Evolutionary conservation across 2,888 invertebrate species (phyloP).

Genomic region (Limnephilus auricula): DNA sequence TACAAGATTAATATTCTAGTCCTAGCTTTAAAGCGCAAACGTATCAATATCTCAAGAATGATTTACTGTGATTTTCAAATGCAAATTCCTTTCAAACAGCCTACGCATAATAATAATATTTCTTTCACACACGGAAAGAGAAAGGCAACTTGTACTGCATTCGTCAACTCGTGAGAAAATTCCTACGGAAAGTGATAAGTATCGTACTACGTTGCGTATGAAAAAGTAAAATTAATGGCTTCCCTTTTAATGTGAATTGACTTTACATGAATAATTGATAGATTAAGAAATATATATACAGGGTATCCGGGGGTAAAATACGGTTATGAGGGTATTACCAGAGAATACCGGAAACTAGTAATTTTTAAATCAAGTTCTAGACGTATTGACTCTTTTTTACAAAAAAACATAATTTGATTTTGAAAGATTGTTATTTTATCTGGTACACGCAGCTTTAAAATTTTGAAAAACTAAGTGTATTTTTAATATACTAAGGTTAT

Average conservation of each 20-base stretch:
- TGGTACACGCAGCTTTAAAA: no score
- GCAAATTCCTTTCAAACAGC: background rate
- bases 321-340: no score
- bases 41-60: background rate
- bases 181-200: slow-evolving; percentile 29
- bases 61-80: background rate
- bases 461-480: no score
- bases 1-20: no score
- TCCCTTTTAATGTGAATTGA: background rate
- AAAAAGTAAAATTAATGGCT: slow-evolving; percentile 5
- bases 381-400: no score
- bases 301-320: no score
- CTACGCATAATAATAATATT: slow-evolving; percentile 5
- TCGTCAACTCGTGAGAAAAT: slow-evolving; percentile 15
- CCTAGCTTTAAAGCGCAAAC: background rate
- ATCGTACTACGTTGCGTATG: background rate
- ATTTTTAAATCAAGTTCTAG: no score
- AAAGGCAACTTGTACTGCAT: slow-evolving; percentile 6
- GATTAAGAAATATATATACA: no score
- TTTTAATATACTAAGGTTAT: no score
- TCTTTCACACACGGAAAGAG: slow-evolving; percentile 38
- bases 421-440: no score
- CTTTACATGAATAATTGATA: background rate
- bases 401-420: no score
- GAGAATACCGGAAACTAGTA: no score